These are phyloP conservation scores for Pseudomugil gertrudae DNA, from an alignment of 2,797 vertebrate species.

Conservation along the genomic window DNA sequence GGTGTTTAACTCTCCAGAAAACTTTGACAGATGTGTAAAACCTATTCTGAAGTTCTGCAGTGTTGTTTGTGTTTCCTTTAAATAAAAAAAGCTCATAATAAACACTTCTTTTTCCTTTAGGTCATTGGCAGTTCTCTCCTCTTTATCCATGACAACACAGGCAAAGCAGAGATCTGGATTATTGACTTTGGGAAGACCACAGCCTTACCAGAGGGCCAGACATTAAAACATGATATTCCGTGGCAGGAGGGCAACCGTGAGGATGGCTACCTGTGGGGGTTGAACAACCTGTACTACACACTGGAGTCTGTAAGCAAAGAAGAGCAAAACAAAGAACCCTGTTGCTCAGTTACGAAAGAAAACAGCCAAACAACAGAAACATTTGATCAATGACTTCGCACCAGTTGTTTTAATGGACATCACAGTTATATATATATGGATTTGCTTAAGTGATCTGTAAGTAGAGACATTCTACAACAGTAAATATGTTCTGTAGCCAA, in stretches of 20 bases:
- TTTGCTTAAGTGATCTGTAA: constrained; percentile 22
- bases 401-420: constrained; percentile 31
- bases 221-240: constrained; percentile 87
- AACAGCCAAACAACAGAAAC: constrained; percentile 31
- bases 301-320: constrained; percentile 64
- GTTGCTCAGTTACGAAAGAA: constrained; percentile 32
- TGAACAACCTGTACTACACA: constrained; percentile 91
- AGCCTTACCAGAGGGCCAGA: constrained; percentile 88
- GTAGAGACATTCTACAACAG: background rate
- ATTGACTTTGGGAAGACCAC: constrained; percentile 99
- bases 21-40: background rate
- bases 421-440: constrained; percentile 1
- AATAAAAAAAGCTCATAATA: constrained; percentile 1
- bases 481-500: constrained; percentile 1
- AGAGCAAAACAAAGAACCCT: constrained; percentile 11
- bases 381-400: constrained; percentile 46
- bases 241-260: constrained; percentile 98
- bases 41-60: background rate
- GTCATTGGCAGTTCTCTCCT: constrained; percentile 98
- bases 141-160: constrained; percentile 94
- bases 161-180: constrained; percentile 92
- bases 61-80: background rate
- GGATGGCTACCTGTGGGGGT: constrained; percentile 94
- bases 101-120: constrained; percentile 69
- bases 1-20: background rate